Evolutionary conservation across 2,888 invertebrate genomes (phyloP).

Genomic region (Cerastis rubricosa): DNA sequence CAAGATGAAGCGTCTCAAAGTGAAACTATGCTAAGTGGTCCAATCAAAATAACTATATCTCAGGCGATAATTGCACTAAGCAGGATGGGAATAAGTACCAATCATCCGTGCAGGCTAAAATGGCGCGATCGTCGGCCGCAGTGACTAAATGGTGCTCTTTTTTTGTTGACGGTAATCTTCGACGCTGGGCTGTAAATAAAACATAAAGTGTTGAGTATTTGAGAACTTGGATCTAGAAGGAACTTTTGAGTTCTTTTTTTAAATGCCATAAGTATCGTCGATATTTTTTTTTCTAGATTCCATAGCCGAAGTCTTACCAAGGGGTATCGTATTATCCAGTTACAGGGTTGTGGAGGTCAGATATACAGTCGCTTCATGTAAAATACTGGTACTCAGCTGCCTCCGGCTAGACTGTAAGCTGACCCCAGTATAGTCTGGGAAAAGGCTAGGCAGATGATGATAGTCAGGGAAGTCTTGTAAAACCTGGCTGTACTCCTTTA

Average conservation of each 20-base stretch:
- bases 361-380: too few species aligned
- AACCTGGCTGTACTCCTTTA: too few species aligned
- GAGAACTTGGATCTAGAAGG: neutral
- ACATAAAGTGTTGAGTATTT: constrained; percentile 38
- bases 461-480: neutral
- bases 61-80: constrained; percentile 72
- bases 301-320: too few species aligned
- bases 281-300: neutral
- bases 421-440: too few species aligned
- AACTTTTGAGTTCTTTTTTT: neutral
- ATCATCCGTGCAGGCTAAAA: constrained; percentile 47
- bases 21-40: constrained; percentile 71
- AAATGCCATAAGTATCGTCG: neutral
- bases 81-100: constrained; percentile 65
- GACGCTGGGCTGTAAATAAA: constrained; percentile 23
- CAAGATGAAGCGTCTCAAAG: constrained; percentile 55
- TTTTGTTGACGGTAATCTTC: constrained; percentile 49
- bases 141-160: constrained; percentile 15
- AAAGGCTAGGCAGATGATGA: too few species aligned
- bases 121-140: constrained; percentile 23
- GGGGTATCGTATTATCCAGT: too few species aligned
- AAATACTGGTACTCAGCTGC: too few species aligned
- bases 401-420: too few species aligned
- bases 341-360: too few species aligned
- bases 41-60: constrained; percentile 79